Percentiles rank a stretch among this genome's conserved stretches.
Evolutionary conservation across 2,797 vertebrate species (phyloP).

Genomic region (Spinus olivaceus): DNA sequence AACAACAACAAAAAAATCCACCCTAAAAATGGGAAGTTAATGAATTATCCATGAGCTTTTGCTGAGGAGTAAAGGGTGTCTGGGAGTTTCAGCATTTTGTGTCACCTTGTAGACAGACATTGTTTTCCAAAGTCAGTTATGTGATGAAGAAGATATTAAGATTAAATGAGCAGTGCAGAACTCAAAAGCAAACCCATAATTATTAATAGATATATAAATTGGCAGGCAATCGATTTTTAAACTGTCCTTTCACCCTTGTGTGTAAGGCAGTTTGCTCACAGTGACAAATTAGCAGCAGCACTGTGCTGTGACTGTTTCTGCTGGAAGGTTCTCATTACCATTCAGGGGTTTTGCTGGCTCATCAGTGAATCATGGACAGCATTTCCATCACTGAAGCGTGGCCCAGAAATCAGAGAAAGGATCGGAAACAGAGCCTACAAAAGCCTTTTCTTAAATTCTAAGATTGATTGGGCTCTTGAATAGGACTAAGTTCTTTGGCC

Average conservation of each 20-base stretch:
- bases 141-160: neutral
- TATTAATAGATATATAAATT: slow-evolving; percentile 52
- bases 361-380: slow-evolving; percentile 12
- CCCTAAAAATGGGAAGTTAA: neutral
- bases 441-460: neutral
- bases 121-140: neutral
- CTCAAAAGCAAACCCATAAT: slow-evolving; percentile 21
- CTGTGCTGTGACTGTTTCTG: slow-evolving; percentile 3
- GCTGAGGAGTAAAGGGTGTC: neutral
- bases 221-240: slow-evolving; percentile 38
- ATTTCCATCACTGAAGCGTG: neutral
- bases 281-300: slow-evolving; percentile 29
- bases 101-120: neutral
- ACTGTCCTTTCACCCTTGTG: slow-evolving; percentile 44
- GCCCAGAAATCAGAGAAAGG: slow-evolving; percentile 27
- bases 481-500: neutral
- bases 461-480: neutral
- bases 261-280: neutral
- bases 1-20: neutral
- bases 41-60: neutral
- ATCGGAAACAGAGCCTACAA: neutral
- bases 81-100: neutral
- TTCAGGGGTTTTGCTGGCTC: slow-evolving; percentile 52
- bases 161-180: slow-evolving; percentile 15
- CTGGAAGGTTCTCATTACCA: slow-evolving; percentile 50